Conservation (phyloP, 53 echinoderm and acorn worm genomes). For the Henricia sp. region DNA sequence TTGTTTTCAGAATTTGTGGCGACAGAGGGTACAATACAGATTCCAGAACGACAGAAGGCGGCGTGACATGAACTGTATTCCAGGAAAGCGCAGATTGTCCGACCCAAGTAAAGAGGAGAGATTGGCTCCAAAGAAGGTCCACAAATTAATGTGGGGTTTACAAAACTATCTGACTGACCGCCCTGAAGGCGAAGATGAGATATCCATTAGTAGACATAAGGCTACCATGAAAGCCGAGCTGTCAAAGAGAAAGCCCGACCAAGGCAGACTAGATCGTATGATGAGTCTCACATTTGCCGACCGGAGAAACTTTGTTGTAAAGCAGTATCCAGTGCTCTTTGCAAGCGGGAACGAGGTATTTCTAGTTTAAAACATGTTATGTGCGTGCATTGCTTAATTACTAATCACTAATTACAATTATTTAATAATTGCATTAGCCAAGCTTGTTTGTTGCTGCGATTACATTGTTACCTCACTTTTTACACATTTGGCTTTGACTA, state of each 20-base stretch:
- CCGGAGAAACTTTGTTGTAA: slow-evolving; percentile 27
- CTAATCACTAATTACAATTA: background rate
- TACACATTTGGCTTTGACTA: background rate
- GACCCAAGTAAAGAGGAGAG: background rate
- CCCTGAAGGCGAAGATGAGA: slow-evolving; percentile 40
- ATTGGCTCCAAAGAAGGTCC: background rate
- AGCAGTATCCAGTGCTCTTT: slow-evolving; percentile 48
- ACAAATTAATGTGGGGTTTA: slow-evolving; percentile 30
- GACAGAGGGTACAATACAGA: slow-evolving; percentile 42
- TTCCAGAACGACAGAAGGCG: slow-evolving; percentile 42
- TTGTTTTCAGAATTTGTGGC: slow-evolving; percentile 60
- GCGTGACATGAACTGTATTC: background rate
- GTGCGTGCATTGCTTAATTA: background rate
- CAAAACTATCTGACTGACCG: slow-evolving; percentile 38
- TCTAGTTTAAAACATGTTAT: background rate
- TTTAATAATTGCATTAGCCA: background rate
- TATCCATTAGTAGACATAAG: slow-evolving; percentile 14
- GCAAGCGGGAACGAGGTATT: slow-evolving; percentile 10
- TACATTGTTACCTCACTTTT: background rate
- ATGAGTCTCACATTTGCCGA: slow-evolving; percentile 48
- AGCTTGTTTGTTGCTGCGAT: background rate
- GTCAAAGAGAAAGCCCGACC: slow-evolving; percentile 20
- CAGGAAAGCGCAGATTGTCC: slow-evolving; percentile 20
- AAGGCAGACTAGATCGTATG: slow-evolving; percentile 6
- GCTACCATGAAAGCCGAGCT: slow-evolving; percentile 4